These are phyloP conservation scores for Calycopis cecrops DNA, from an alignment of 1,140 invertebrate genomes.

Conservation along the genomic window DNA sequence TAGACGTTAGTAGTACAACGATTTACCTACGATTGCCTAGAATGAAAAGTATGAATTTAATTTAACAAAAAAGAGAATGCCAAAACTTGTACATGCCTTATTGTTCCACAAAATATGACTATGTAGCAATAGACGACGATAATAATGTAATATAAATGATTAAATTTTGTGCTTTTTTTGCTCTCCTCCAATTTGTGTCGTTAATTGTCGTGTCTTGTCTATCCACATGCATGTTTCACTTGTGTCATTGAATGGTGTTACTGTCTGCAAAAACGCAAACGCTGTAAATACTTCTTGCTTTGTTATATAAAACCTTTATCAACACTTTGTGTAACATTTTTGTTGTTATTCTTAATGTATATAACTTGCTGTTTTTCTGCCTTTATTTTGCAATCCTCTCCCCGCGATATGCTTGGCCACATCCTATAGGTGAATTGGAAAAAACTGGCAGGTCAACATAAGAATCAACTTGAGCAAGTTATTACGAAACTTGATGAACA, in stretches of 20 bases:
- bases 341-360: slow-evolving; percentile 31
- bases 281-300: slow-evolving; percentile 30
- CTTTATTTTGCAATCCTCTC: slow-evolving; percentile 22
- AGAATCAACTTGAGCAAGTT: slow-evolving; percentile 76
- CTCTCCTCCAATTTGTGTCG: slow-evolving; percentile 55
- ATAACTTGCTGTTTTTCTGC: slow-evolving; percentile 28
- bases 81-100: too few species aligned
- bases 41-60: too few species aligned
- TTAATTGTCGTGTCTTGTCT: slow-evolving; percentile 66
- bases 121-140: background rate
- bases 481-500: slow-evolving; percentile 77
- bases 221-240: slow-evolving; percentile 32
- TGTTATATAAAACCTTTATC: slow-evolving; percentile 33
- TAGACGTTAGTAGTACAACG: too few species aligned
- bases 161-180: slow-evolving; percentile 23
- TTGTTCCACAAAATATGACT: too few species aligned
- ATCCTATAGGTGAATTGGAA: slow-evolving; percentile 75
- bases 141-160: slow-evolving; percentile 8
- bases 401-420: slow-evolving; percentile 21
- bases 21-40: too few species aligned
- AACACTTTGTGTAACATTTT: slow-evolving; percentile 43
- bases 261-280: slow-evolving; percentile 39
- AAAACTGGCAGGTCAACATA: slow-evolving; percentile 75
- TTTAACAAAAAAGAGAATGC: too few species aligned
- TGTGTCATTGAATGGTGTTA: slow-evolving; percentile 54